phyloP scores from a whole-genome alignment of 1,140 invertebrate species.

The Araneus ventricosus region DNA sequence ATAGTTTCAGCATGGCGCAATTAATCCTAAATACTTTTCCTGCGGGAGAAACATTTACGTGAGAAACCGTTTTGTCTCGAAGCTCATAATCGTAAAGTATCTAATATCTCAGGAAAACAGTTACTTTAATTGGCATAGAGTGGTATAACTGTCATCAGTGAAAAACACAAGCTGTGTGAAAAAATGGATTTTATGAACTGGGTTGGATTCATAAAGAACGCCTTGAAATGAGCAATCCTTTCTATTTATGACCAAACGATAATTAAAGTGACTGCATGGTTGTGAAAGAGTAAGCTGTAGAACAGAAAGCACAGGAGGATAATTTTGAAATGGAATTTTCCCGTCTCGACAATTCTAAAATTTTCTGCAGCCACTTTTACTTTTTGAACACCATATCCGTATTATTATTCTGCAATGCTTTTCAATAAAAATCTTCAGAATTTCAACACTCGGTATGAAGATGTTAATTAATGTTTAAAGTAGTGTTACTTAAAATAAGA shows the following conservation, averaged over 20 bases:
- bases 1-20: neutral
- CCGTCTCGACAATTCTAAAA: too few relatives aligned
- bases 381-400: too few relatives aligned
- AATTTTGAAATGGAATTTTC: too few relatives aligned
- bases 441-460: too few relatives aligned
- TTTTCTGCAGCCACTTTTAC: too few relatives aligned
- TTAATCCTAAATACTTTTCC: neutral
- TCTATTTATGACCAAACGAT: neutral
- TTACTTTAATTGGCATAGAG: neutral
- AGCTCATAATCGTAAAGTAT: neutral
- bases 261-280: neutral
- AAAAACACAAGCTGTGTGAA: neutral
- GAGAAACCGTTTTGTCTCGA: neutral
- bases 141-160: neutral
- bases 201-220: neutral
- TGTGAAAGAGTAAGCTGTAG: neutral
- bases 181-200: neutral
- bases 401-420: too few relatives aligned
- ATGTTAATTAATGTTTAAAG: too few relatives aligned
- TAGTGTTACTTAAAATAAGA: too few relatives aligned
- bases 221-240: neutral
- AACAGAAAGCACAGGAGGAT: too few relatives aligned
- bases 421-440: too few relatives aligned
- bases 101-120: neutral
- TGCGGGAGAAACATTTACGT: neutral